These are phyloP conservation scores for Podiceps cristatus DNA, from an alignment of 2,113 vertebrate species.

Conservation along the genomic window DNA sequence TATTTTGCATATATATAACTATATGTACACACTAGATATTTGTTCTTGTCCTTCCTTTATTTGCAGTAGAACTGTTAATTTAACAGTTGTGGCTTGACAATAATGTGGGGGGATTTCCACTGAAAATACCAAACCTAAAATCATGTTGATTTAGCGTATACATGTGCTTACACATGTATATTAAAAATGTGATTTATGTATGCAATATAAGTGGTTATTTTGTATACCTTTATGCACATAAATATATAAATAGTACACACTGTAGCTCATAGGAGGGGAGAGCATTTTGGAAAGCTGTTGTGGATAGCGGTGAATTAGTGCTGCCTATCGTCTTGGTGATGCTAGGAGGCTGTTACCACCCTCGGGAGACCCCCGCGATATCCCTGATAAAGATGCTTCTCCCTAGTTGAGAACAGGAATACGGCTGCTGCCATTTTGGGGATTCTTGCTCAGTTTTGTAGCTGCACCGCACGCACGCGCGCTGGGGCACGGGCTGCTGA, in stretches of 20 bases:
- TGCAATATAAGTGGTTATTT: neutral
- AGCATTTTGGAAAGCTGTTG: neutral
- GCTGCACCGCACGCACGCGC: rapidly evolving
- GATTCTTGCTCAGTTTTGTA: neutral
- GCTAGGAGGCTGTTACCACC: neutral
- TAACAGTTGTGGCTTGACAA: neutral
- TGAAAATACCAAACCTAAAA: neutral
- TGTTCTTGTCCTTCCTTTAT: neutral
- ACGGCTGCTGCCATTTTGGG: neutral
- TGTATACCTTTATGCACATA: neutral
- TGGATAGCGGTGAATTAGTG: neutral
- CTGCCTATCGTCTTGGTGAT: neutral
- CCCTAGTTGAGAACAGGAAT: neutral
- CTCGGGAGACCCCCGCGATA: neutral
- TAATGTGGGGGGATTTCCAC: neutral
- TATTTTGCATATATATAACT: neutral
- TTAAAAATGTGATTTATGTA: neutral
- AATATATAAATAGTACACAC: neutral
- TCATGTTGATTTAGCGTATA: neutral
- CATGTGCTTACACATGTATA: neutral
- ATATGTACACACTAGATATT: neutral
- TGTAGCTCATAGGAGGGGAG: neutral
- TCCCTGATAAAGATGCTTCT: neutral
- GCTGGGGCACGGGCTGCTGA: neutral
- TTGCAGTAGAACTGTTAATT: neutral